Base-by-base conservation (phyloP, 53 echinoderm and acorn worm species). In the Paelopatides confundens region DNA sequence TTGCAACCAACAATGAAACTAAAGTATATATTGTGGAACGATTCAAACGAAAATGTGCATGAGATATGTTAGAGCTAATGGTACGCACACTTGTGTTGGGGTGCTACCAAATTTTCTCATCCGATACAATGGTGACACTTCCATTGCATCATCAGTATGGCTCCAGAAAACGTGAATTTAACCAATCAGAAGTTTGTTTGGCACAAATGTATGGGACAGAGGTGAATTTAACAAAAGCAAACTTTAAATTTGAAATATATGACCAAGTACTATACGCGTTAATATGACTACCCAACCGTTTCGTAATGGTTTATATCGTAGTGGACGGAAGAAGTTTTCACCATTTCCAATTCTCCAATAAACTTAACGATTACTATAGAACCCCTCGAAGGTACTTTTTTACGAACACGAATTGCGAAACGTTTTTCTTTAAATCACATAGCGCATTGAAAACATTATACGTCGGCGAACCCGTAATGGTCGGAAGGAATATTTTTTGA, bases 261-360 rank as follows among this genome's bases (percentile, higher is more conserved):
- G 86, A 71, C 33, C n/a, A n/a, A n/a, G n/a, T n/a, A 32, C 24
- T 8, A 71, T 86, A 0, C 24, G 53, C 4, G 68, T 78, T 40
- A 63, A 46, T 15, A 88, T 88, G 88, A 48, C 24, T 1, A 38
- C 79, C n/a, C 88, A 65, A 31, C 79, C 88, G 4, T 88, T 88
- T 65, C 77, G 50, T 9, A 88, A 39, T 82, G 89, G n/a, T 88
- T 82, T n/a, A 30, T 82, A 35, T 49, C 89, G 11, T 65, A 69
- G 33, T 88, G 89, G 82, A 82, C 89, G 10, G 82, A 88, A n/a
- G 89, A 88, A 82, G 66, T 88, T 21, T 88, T 88, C 18, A 88
- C 89, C 32, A 34, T 88, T 13, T 50, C 53, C 11, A 38, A 31
- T 79, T 14, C 78, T 21, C 26, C 82, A 82, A 91, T 51, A 46